phyloP scores from a whole-genome alignment of 2,888 invertebrate species.

The Drosophila macrospina region DNA sequence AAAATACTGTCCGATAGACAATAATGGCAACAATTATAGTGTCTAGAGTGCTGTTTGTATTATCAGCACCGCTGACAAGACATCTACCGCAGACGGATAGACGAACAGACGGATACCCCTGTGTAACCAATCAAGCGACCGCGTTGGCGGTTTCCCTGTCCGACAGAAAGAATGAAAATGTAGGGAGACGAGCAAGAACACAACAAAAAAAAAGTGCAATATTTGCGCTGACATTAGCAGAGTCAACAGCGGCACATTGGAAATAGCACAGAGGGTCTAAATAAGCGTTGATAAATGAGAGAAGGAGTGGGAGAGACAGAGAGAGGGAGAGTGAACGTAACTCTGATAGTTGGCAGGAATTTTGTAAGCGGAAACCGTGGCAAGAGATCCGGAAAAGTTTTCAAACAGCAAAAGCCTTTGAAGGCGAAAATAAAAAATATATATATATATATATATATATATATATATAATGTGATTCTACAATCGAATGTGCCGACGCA shows the following conservation, averaged over 20 bases:
- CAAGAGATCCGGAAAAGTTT: conserved; percentile 67
- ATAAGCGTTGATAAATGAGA: neutral
- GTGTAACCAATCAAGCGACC: conserved; percentile 35
- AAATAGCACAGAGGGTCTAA: conserved; percentile 42
- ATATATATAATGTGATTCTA: conserved; percentile 34
- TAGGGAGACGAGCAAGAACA: conserved; percentile 7
- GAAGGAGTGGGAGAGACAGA: neutral
- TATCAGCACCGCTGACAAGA: conserved; percentile 52
- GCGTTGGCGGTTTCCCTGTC: conserved; percentile 44
- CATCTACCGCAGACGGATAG: conserved; percentile 47
- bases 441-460: no score
- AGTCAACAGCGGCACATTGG: conserved; percentile 66
- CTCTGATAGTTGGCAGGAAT: conserved; percentile 13
- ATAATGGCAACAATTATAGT: conserved; percentile 49
- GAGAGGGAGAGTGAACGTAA: no score
- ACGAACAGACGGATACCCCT: neutral
- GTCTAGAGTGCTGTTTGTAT: conserved; percentile 26
- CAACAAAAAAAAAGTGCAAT: conserved; percentile 59
- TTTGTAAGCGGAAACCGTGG: conserved; percentile 63
- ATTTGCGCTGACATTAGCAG: conserved; percentile 74
- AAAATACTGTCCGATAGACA: conserved; percentile 16
- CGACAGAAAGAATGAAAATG: conserved; percentile 11
- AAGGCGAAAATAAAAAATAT: conserved; percentile 31
- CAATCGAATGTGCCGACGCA: conserved; percentile 55
- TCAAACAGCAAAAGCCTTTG: conserved; percentile 65